A percentile compares a stretch with the other conserved stretches of the same genome.
Evolutionary conservation across 2,113 vertebrate genomes (phyloP).

Genomic region (Mola mola): DNA sequence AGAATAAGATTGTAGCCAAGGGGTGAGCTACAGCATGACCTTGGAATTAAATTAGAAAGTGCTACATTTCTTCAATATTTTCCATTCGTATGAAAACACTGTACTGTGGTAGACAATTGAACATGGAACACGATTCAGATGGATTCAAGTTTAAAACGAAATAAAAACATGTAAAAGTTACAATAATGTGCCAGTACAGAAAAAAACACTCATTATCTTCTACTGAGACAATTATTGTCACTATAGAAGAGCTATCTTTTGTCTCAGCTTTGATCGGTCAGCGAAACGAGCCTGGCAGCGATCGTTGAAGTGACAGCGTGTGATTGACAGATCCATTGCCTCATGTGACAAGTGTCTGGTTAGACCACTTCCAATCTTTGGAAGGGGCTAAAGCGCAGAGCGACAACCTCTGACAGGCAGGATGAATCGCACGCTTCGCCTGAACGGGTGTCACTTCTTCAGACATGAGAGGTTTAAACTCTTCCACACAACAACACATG

Average conservation of each 20-base stretch:
- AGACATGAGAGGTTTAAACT: conserved; percentile 28
- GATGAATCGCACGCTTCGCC: conserved; percentile 24
- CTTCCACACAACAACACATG: not conserved
- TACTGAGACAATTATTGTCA: not conserved
- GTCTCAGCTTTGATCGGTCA: conserved; percentile 37
- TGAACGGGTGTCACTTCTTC: conserved; percentile 32
- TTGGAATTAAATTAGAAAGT: conserved; percentile 44
- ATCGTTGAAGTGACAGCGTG: conserved; percentile 40
- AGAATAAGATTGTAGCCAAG: conserved; percentile 36
- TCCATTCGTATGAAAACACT: too few relatives aligned
- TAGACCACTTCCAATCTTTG: conserved; percentile 50
- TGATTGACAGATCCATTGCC: conserved; percentile 64
- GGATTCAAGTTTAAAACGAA: too few relatives aligned
- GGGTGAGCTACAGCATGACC: conserved; percentile 31
- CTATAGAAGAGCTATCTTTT: conserved; percentile 13
- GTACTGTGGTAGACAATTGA: too few relatives aligned
- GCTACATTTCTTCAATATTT: conserved; percentile 12
- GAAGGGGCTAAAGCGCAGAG: conserved; percentile 38
- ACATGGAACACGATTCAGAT: too few relatives aligned
- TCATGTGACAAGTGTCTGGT: conserved; percentile 65
- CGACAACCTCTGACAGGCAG: conserved; percentile 52
- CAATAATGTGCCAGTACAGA: not conserved
- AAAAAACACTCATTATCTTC: not conserved
- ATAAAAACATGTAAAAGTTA: too few relatives aligned
- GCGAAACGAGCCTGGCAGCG: conserved; percentile 37